phyloP scores from a whole-genome alignment of 2,113 vertebrate genomes.

The Hypomesus transpacificus region DNA sequence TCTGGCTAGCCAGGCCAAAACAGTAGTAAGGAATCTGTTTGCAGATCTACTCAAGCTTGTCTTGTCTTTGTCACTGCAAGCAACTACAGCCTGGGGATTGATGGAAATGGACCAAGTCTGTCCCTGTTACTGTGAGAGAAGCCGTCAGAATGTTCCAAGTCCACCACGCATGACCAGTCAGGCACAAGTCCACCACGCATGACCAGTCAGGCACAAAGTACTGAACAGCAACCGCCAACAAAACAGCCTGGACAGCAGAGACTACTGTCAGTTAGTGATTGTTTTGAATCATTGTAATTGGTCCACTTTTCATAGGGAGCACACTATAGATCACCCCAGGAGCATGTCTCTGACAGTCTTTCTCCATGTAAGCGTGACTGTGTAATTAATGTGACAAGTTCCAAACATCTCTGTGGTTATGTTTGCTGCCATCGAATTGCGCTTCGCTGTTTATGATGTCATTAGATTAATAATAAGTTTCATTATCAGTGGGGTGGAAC shows the following conservation, averaged over 20 bases:
- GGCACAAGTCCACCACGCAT: constrained; percentile 46
- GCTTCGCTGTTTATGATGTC: constrained; percentile 58
- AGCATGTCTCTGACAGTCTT: constrained; percentile 40
- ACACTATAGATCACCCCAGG: constrained; percentile 38
- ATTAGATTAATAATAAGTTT: constrained; percentile 56
- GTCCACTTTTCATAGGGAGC: constrained; percentile 50
- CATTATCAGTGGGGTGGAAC: constrained; percentile 55
- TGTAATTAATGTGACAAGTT: constrained; percentile 62
- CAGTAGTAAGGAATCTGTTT: constrained; percentile 7
- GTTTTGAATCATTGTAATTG: constrained; percentile 52
- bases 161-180: constrained; percentile 41
- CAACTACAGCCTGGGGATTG: constrained; percentile 18
- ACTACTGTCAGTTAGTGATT: constrained; percentile 34
- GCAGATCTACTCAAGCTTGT: constrained; percentile 22
- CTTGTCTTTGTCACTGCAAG: constrained; percentile 30
- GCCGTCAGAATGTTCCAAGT: constrained; percentile 38
- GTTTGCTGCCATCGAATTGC: constrained; percentile 51
- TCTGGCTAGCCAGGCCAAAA: not conserved
- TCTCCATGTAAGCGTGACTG: constrained; percentile 26
- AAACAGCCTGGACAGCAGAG: not conserved
- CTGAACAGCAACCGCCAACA: constrained; percentile 40
- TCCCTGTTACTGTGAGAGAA: constrained; percentile 8
- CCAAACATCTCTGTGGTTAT: constrained; percentile 33
- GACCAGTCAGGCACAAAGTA: constrained; percentile 42
- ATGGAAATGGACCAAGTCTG: constrained; percentile 23